Evolutionary conservation across 2,113 vertebrate species (phyloP).

Genomic region (Grammomys dolichurus): DNA sequence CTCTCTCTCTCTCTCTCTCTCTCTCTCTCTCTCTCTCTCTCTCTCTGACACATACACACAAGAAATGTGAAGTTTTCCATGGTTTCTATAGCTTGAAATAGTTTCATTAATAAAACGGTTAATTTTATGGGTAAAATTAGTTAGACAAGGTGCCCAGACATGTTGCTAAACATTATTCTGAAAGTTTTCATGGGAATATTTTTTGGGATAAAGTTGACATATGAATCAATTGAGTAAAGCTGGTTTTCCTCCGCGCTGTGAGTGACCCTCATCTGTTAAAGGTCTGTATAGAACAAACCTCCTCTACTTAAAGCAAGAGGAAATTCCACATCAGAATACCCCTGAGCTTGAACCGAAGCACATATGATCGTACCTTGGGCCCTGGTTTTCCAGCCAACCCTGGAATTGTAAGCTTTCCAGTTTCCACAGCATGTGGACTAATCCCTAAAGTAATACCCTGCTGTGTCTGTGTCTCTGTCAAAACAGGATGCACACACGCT

Average conservation of each 20-base stretch:
- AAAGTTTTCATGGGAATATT: background rate
- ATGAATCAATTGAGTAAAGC: too few species aligned
- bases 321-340: background rate
- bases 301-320: background rate
- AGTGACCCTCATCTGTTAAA: background rate
- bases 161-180: background rate
- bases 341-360: background rate
- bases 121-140: background rate
- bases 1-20: too few species aligned
- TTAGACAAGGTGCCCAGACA: background rate
- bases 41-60: background rate
- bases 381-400: too few species aligned
- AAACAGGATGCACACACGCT: background rate
- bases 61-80: background rate
- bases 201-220: background rate
- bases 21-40: too few species aligned
- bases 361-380: too few species aligned
- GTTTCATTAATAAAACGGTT: background rate
- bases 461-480: background rate
- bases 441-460: background rate
- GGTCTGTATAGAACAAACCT: background rate
- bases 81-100: background rate
- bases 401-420: background rate
- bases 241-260: background rate
- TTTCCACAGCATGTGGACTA: background rate